phyloP scores from a whole-genome alignment of 2,888 invertebrate species.

The Leucophenga maculata region DNA sequence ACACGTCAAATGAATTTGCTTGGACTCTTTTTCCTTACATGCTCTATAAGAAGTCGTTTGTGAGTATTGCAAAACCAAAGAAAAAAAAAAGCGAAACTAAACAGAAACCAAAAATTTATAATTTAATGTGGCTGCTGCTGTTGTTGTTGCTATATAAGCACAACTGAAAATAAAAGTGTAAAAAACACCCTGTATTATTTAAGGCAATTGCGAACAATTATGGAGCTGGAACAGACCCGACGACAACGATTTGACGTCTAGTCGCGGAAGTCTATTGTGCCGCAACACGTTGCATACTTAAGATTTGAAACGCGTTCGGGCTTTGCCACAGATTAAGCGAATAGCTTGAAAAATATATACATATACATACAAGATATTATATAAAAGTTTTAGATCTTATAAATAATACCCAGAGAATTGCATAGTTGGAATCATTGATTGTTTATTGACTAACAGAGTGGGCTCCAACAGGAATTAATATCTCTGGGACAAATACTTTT shows the following conservation, averaged over 20 bases:
- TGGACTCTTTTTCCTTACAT: too few species aligned
- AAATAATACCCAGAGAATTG: too few species aligned
- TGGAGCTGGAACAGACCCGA: conserved; percentile 52
- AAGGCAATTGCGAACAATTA: conserved; percentile 49
- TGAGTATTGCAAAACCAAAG: conserved; percentile 18
- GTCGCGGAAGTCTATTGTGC: conserved; percentile 43
- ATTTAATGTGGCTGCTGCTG: not conserved
- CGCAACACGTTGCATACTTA: conserved; percentile 28
- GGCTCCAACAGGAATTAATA: too few species aligned
- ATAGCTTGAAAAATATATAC: not conserved
- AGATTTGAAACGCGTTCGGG: conserved; percentile 46
- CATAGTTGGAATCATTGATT: too few species aligned
- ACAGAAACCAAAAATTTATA: conserved; percentile 45
- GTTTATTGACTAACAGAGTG: too few species aligned
- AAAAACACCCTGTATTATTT: conserved; percentile 53
- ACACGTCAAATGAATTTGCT: not conserved
- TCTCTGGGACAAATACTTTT: too few species aligned
- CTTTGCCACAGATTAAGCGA: conserved; percentile 9
- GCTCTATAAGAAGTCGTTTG: not conserved
- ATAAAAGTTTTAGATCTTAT: not conserved
- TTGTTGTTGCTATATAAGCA: too few species aligned
- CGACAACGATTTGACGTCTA: conserved; percentile 45
- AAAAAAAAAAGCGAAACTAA: conserved; percentile 58
- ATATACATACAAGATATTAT: not conserved
- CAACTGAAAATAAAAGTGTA: conserved; percentile 20